Percentiles rank a stretch among this genome's conserved stretches.
Conservation (phyloP, 2,797 vertebrate genomes). For the Characodon lateralis region DNA sequence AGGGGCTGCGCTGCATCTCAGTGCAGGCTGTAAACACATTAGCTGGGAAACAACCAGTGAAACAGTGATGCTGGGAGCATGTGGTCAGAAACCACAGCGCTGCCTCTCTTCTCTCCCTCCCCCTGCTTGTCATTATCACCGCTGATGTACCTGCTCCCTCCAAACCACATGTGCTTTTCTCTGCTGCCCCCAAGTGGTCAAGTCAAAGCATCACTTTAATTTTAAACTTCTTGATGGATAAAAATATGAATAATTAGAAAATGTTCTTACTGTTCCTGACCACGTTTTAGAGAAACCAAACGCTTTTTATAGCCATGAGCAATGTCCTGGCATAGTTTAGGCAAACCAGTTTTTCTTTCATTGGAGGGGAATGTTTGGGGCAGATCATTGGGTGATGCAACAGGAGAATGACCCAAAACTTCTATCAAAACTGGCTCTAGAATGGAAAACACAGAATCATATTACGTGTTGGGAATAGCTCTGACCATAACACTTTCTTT, state of each 20-base stretch:
- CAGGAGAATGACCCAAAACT: too few relatives aligned
- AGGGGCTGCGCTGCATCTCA: background rate
- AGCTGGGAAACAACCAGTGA: constrained; percentile 18
- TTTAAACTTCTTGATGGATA: background rate
- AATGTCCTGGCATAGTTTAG: background rate
- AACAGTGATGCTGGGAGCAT: constrained; percentile 30
- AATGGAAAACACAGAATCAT: background rate
- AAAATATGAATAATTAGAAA: background rate
- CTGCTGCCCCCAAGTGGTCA: constrained; percentile 61
- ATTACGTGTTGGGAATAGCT: background rate
- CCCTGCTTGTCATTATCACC: constrained; percentile 20
- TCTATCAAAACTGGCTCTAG: background rate
- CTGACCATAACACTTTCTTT: background rate
- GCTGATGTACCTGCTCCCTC: constrained; percentile 65
- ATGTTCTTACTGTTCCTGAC: background rate
- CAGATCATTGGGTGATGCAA: background rate
- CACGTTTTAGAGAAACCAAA: background rate
- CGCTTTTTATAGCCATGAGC: background rate
- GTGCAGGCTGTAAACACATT: constrained; percentile 4
- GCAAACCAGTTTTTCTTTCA: background rate
- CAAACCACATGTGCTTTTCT: constrained; percentile 48
- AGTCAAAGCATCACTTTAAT: background rate
- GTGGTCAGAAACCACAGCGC: constrained; percentile 44
- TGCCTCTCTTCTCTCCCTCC: constrained; percentile 12
- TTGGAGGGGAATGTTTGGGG: background rate